A percentile compares a stretch with the other conserved stretches of the same genome.
phyloP scores from a whole-genome alignment of 2,113 vertebrate species.

The Leptosomus discolor region DNA sequence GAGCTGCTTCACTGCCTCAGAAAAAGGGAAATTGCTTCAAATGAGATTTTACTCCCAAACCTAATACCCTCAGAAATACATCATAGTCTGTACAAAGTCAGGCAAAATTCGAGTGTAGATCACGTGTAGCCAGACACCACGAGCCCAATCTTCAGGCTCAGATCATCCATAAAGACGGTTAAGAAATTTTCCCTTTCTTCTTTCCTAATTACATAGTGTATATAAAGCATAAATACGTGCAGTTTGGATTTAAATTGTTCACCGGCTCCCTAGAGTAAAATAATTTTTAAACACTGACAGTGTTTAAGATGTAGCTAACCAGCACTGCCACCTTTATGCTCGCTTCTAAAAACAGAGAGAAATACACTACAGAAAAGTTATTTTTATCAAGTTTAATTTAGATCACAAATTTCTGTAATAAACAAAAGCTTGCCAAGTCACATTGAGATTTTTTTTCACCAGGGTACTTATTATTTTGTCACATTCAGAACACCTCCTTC shows the following conservation, averaged over 20 bases:
- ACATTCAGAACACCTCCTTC: slow-evolving; percentile 21
- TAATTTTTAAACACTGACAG: neutral
- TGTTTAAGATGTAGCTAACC: slow-evolving; percentile 23
- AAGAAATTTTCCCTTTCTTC: neutral
- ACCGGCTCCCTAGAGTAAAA: neutral
- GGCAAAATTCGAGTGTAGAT: neutral
- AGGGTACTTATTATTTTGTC: neutral
- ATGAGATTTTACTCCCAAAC: neutral
- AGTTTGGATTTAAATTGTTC: slow-evolving; percentile 30
- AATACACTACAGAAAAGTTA: slow-evolving; percentile 33
- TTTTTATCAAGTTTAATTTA: slow-evolving; percentile 67
- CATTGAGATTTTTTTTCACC: neutral
- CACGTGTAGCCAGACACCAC: neutral
- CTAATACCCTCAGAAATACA: neutral
- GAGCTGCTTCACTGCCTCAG: neutral
- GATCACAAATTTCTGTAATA: slow-evolving; percentile 47
- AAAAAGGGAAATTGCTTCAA: neutral
- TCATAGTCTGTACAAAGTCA: neutral
- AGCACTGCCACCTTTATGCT: slow-evolving; percentile 27
- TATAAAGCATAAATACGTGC: neutral
- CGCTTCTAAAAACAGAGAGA: neutral
- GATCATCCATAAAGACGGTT: neutral
- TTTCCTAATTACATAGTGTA: neutral
- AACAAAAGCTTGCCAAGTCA: slow-evolving; percentile 45
- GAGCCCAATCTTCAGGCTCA: neutral